Evolutionary conservation across 2,797 vertebrate species (phyloP).

Genomic region (Anguilla megastoma): DNA sequence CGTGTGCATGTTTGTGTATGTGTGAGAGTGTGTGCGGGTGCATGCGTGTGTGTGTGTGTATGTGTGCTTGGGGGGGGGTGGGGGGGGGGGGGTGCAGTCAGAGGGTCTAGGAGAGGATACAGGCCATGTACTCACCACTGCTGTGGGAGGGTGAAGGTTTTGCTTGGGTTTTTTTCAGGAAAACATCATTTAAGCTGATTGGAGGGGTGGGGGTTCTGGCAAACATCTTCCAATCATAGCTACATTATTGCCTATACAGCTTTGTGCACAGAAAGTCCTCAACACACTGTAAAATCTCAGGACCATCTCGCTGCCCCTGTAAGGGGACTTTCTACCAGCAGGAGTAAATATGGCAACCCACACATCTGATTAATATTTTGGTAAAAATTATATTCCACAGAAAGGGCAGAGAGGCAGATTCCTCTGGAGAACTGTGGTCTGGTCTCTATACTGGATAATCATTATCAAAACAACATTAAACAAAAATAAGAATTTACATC

Average conservation of each 20-base stretch:
- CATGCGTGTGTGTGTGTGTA: not conserved
- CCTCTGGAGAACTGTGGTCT: not conserved
- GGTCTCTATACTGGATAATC: not conserved
- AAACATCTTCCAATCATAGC: not conserved
- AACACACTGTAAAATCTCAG: not conserved
- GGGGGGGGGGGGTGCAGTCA: not conserved
- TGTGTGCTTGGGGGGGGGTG: not conserved
- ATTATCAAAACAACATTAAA: not conserved
- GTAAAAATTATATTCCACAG: constrained; percentile 7
- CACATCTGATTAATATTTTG: constrained; percentile 10
- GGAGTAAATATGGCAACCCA: constrained; percentile 12
- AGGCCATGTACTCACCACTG: not conserved
- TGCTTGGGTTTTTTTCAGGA: not conserved
- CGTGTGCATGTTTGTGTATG: not conserved
- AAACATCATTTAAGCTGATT: not conserved
- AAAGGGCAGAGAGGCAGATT: constrained; percentile 8
- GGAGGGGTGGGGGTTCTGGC: no score
- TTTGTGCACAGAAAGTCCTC: not conserved
- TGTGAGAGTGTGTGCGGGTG: not conserved
- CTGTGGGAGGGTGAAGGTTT: not conserved
- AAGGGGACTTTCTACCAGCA: not conserved
- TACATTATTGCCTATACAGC: not conserved
- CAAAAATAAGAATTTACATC: no score
- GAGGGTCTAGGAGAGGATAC: not conserved
- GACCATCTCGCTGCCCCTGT: not conserved